Conservation (phyloP, 2,888 invertebrate genomes). For the Zonitis immaculata region DNA sequence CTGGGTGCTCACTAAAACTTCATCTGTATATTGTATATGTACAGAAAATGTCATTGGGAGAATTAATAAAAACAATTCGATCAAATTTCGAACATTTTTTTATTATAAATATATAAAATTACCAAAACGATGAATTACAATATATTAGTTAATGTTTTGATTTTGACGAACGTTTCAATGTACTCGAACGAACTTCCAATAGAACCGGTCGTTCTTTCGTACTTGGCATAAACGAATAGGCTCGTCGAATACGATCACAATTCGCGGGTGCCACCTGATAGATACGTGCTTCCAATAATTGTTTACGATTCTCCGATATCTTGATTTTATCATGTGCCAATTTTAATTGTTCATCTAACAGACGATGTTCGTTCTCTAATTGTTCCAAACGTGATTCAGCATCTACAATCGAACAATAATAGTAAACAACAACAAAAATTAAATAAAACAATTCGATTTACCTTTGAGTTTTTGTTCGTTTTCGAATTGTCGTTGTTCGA, state of each 20-base stretch:
- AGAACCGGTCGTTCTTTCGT: conserved; percentile 54
- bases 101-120: too few relatives aligned
- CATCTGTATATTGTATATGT: too few relatives aligned
- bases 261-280: conserved; percentile 55
- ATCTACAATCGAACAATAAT: conserved; percentile 54
- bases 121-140: too few relatives aligned
- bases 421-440: not conserved
- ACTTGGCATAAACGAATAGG: conserved; percentile 67
- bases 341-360: conserved; percentile 65
- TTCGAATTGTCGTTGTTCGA: conserved; percentile 66
- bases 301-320: conserved; percentile 60
- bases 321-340: conserved; percentile 65
- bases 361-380: conserved; percentile 65
- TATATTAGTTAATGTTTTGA: conserved; percentile 15
- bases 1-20: too few relatives aligned
- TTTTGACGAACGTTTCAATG: conserved; percentile 36
- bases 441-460: conserved; percentile 33
- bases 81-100: too few relatives aligned
- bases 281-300: conserved; percentile 55
- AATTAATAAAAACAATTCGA: too few relatives aligned
- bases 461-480: conserved; percentile 68
- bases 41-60: too few relatives aligned
- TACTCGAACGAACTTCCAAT: conserved; percentile 44
- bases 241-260: conserved; percentile 59
- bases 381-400: conserved; percentile 66